Conservation (phyloP, 2,113 vertebrate genomes). For the Neolamprologus cancellatus region DNA sequence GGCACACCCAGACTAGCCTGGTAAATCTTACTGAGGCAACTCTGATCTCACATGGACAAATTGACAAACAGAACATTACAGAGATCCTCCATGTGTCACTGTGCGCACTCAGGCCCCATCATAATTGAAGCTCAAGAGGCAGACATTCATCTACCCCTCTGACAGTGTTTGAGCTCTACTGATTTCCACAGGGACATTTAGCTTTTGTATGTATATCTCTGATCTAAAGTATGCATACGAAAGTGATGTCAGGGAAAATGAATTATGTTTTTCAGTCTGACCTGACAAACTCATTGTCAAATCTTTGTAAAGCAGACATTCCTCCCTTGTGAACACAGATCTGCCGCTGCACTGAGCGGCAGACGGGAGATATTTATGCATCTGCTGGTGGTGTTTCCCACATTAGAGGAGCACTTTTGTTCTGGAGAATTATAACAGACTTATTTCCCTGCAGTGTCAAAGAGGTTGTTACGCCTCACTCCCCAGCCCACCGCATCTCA, state of each 20-base stretch:
- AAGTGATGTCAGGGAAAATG: background rate
- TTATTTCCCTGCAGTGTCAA: constrained; percentile 52
- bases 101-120: background rate
- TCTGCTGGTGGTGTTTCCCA: background rate
- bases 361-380: background rate
- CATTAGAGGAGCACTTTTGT: background rate
- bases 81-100: background rate
- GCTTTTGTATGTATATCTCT: background rate
- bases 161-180: background rate
- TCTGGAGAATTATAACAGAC: background rate
- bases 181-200: background rate
- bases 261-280: background rate
- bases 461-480: constrained; percentile 1
- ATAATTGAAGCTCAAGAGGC: background rate
- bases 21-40: background rate
- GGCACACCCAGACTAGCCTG: background rate
- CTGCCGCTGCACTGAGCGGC: background rate
- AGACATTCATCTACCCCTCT: background rate
- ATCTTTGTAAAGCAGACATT: background rate
- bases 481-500: background rate
- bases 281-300: background rate
- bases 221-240: background rate
- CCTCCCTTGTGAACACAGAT: background rate
- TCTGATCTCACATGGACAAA: background rate
- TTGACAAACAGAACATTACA: background rate